These are phyloP conservation scores for Willisornis vidua DNA, from an alignment of 2,113 vertebrate species.

Conservation along the genomic window DNA sequence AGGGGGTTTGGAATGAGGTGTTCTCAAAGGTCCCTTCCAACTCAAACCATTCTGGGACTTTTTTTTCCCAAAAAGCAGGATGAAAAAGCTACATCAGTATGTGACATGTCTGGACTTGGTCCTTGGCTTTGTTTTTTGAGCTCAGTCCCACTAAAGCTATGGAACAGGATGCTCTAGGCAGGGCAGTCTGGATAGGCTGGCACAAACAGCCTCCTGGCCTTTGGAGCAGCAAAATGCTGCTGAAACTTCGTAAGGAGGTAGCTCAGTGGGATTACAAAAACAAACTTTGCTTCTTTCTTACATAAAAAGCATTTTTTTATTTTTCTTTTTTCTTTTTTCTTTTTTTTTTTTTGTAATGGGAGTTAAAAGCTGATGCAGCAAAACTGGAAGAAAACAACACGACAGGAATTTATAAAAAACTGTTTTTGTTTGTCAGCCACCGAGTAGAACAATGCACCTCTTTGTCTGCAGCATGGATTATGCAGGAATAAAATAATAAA, in stretches of 20 bases:
- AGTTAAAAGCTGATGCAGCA: slow-evolving; percentile 8
- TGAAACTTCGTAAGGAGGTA: background rate
- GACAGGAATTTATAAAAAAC: background rate
- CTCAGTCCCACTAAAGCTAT: background rate
- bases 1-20: accelerated
- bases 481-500: slow-evolving; percentile 48
- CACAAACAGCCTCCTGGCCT: background rate
- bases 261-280: background rate
- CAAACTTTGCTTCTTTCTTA: background rate
- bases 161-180: background rate
- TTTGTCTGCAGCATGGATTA: background rate
- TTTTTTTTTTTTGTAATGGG: background rate
- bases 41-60: background rate
- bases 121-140: background rate
- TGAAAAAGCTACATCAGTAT: background rate
- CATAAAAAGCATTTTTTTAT: background rate
- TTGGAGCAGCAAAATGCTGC: background rate
- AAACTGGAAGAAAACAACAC: background rate
- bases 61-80: accelerated
- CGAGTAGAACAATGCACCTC: background rate
- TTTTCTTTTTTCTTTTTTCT: background rate
- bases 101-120: background rate
- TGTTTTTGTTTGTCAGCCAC: background rate
- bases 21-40: background rate
- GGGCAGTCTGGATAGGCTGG: background rate